Evolutionary conservation across 2,113 vertebrate species (phyloP).

Genomic region (Paraplagusia blochii): DNA sequence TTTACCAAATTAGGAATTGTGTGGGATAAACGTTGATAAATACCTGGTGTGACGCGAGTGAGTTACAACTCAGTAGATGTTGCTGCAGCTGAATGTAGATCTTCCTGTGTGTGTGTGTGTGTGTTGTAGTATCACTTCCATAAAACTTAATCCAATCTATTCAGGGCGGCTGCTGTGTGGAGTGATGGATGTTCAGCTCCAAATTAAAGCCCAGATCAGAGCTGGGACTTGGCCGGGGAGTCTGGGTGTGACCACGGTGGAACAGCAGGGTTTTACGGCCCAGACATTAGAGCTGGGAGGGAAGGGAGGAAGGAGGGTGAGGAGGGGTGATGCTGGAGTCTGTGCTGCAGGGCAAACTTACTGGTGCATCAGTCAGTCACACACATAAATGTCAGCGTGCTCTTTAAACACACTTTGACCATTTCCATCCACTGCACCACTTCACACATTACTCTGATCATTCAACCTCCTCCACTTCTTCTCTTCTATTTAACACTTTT

Average conservation of each 20-base stretch:
- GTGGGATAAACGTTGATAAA: no score
- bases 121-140: conserved; percentile 3
- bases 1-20: no score
- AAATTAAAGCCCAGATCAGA: conserved; percentile 35
- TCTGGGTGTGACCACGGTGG: conserved; percentile 8
- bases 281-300: conserved; percentile 11
- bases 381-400: conserved; percentile 23
- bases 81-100: conserved; percentile 3
- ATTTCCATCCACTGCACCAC: conserved; percentile 18
- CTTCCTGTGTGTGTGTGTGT: neutral
- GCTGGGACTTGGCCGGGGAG: conserved; percentile 32
- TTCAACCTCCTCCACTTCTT: neutral
- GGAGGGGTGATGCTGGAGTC: neutral
- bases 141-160: conserved; percentile 32
- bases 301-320: no score
- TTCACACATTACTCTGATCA: conserved; percentile 10
- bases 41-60: neutral
- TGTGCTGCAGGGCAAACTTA: conserved; percentile 30
- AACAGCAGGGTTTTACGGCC: conserved; percentile 42
- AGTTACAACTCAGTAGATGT: neutral
- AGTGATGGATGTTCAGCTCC: conserved; percentile 39
- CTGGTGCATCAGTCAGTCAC: conserved; percentile 16
- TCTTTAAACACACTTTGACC: conserved; percentile 24
- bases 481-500: neutral
- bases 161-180: conserved; percentile 9